These are phyloP conservation scores for Branchellion lobata DNA, from an alignment of 2,888 invertebrate genomes.

Conservation along the genomic window DNA sequence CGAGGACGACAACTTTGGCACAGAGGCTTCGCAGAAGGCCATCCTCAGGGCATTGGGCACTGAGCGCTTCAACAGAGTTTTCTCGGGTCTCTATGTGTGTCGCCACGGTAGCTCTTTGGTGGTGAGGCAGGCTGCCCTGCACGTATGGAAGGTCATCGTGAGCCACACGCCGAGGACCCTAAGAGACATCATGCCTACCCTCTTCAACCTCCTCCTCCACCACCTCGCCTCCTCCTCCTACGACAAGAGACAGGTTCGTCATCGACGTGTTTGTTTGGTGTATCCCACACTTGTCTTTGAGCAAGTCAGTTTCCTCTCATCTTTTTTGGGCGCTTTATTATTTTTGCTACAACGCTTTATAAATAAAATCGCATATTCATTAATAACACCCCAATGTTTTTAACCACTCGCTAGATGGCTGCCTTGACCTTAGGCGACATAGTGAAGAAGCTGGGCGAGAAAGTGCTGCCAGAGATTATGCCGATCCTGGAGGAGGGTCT, in stretches of 20 bases:
- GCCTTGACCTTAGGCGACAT: constrained; percentile 93
- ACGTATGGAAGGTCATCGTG: constrained; percentile 98
- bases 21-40: constrained; percentile 66
- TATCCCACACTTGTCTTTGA: background rate
- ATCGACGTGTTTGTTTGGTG: background rate
- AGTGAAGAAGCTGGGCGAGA: constrained; percentile 92
- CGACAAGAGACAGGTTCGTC: constrained; percentile 80
- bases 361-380: background rate
- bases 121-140: constrained; percentile 94
- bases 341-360: background rate
- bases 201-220: constrained; percentile 86
- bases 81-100: constrained; percentile 78
- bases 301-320: background rate
- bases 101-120: constrained; percentile 92
- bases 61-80: constrained; percentile 84
- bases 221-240: constrained; percentile 93
- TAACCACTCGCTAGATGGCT: too few relatives aligned
- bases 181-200: constrained; percentile 88
- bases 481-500: constrained; percentile 92
- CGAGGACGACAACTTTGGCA: constrained; percentile 98
- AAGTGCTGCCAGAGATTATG: constrained; percentile 94
- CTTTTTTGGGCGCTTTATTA: background rate
- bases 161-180: constrained; percentile 95
- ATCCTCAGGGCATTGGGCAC: constrained; percentile 74
- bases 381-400: too few relatives aligned